Base-by-base conservation (phyloP, 2,797 vertebrate species). In the Garrulus glandarius region DNA sequence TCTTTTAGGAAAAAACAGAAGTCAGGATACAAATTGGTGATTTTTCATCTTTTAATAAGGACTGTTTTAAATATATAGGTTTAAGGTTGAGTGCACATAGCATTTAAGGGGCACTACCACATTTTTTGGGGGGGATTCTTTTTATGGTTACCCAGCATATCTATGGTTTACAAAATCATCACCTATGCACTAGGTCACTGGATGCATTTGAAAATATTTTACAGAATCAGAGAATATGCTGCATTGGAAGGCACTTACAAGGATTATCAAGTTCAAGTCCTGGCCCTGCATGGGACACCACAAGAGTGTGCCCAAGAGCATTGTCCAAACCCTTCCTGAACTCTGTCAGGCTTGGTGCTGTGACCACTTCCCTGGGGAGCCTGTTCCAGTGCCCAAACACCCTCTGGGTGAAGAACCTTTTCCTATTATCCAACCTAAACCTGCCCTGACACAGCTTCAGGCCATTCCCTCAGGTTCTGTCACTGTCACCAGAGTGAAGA, bases 41-140 rank as follows among this genome's bases (percentile, higher is more conserved):
- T 94, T 94, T 97, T 93, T 68, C 30, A 63, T 52, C 60, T 95
- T 88, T 95, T 90, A 94, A 70, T 85, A 84, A 91, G 47, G 65
- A 79, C 47, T 79, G 15, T 27, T 92, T 49, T 52, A 84, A 61
- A 79, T 32, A 22, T 52, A 22, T 61, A 49, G 44, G 90, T 96
- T 94, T 93, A 88, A 94, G 79, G 32, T 88, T 81, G 37, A 43
- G 9, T 55, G 26, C 39, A 56, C 6, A 14, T 78, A 60, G 37
- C 36, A 75, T 93, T 96, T 91, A 93, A 93, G 47, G 64, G 75
- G 9, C 56, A 60, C 43, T 67, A 56, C 46, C 37, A 81, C 52
- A 79, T 44, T 65, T 91, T 41, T 44, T 7, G 22, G 12, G 30
- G 20, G 15, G 11, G 6, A 49, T 15, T 44, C 23, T 85, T 61